A percentile compares a stretch with the other conserved stretches of the same genome.
These are phyloP conservation scores for Phaenicophaeus curvirostris DNA, from an alignment of 2,797 vertebrate genomes.

Conservation along the genomic window DNA sequence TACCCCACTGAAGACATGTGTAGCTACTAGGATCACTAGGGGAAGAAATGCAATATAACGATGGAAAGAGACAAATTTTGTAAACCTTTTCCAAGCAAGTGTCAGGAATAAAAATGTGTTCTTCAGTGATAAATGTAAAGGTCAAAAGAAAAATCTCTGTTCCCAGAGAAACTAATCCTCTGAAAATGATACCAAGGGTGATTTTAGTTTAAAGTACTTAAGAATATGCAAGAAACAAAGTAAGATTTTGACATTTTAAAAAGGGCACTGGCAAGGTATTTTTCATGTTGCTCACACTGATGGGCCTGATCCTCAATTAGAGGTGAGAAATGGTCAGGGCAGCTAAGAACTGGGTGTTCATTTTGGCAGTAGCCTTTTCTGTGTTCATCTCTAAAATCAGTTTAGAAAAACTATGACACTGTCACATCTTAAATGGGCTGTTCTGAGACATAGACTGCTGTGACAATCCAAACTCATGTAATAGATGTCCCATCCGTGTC, in stretches of 20 bases:
- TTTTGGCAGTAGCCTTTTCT: background rate
- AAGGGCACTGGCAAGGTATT: background rate
- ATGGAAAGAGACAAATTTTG: background rate
- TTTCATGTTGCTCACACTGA: background rate
- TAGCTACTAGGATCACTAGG: background rate
- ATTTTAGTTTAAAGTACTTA: constrained; percentile 8
- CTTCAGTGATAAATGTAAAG: background rate
- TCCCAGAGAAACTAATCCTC: background rate
- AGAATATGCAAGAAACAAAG: background rate
- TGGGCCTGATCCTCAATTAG: background rate
- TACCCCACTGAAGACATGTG: fast-evolving
- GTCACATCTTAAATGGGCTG: background rate
- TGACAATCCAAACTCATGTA: background rate
- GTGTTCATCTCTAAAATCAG: background rate
- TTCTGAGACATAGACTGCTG: background rate
- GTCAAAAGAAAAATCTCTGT: background rate
- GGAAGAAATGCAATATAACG: background rate
- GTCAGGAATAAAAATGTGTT: background rate
- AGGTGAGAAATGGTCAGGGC: background rate
- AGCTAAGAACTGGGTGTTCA: background rate
- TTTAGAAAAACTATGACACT: background rate
- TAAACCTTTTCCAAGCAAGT: background rate
- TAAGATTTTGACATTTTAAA: constrained; percentile 15
- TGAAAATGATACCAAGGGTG: background rate
- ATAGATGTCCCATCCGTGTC: background rate